Base-by-base conservation (phyloP, 1,140 invertebrate species). In the Drosophila nikananu region DNA sequence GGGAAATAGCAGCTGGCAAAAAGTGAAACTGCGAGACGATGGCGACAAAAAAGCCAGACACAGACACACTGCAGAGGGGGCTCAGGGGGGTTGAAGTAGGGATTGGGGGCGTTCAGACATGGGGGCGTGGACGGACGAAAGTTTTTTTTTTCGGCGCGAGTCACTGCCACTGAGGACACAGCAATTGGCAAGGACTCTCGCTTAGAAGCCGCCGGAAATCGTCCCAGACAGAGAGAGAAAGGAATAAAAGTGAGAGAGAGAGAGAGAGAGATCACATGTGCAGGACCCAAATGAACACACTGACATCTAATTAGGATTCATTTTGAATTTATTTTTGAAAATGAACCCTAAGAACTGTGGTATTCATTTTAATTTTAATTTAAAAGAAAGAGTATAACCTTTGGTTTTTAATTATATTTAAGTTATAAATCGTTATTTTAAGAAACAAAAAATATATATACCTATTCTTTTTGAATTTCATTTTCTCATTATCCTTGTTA, bases 21-120 rank as follows among this genome's bases (percentile, higher is more conserved):
- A 87, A 87, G 83, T 86, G 83, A 86, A 87, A 87, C 63, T 77
- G 83, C 83, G 84, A 80, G 77, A 87, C 80, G 76, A 76, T 60
- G 68, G 66, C 62, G 78, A 77, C 82, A 81, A 86, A 80, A 86
- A 86, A 70, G 77, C 27, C 78, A 81, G 77, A 65, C 81, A 52
- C 65, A 81, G 80, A 62, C 80, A 83, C 70, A 57, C 52, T 54
- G 52, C 57, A 62, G 42, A 49, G 42, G 62, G 63, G 25, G 15
- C 27, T 17, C 17, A 15, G 41, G 59, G 19, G 44, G 42, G 23
- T 2, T 37, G 35, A 13, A 2, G 49, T 19, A 19, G 54, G 49
- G 49, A 27, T 51, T 32, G 48, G 57, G 46, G 39, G 59, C 51
- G 17, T 49, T 44, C 59, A 55, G 64, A 62, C 67, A 80, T 75